phyloP scores from a whole-genome alignment of 2,888 invertebrate genomes.

The Agrochola circellaris region DNA sequence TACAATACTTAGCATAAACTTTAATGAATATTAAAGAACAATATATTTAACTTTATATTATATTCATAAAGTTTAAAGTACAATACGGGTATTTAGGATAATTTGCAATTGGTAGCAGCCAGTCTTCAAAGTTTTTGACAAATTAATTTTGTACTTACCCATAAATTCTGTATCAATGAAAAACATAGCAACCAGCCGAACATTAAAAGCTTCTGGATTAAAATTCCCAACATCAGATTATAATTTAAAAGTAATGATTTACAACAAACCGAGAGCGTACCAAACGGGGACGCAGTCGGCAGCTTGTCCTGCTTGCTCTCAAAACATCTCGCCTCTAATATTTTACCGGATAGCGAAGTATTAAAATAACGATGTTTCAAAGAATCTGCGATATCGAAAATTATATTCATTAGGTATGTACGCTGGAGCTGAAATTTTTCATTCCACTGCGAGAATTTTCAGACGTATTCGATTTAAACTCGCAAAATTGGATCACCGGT shows the following conservation, averaged over 20 bases:
- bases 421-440: conserved; percentile 35
- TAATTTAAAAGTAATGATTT: conserved; percentile 34
- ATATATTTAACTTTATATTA: background rate
- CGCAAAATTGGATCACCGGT: conserved; percentile 21
- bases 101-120: background rate
- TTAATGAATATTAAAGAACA: background rate
- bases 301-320: background rate
- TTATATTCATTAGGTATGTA: conserved; percentile 44
- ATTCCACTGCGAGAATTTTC: conserved; percentile 36
- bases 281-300: background rate
- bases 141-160: background rate
- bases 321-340: conserved; percentile 22
- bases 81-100: background rate
- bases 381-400: conserved; percentile 36
- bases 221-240: conserved; percentile 18
- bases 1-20: background rate
- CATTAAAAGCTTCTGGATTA: conserved; percentile 5
- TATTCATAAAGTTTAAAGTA: background rate
- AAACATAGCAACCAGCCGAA: background rate
- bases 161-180: background rate
- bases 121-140: background rate
- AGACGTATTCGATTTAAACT: conserved; percentile 17
- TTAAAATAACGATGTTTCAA: conserved; percentile 35
- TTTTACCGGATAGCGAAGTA: conserved; percentile 19
- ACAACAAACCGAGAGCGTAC: background rate